These are phyloP conservation scores for Acanthisitta chloris DNA, from an alignment of 2,113 vertebrate species.

Conservation along the genomic window DNA sequence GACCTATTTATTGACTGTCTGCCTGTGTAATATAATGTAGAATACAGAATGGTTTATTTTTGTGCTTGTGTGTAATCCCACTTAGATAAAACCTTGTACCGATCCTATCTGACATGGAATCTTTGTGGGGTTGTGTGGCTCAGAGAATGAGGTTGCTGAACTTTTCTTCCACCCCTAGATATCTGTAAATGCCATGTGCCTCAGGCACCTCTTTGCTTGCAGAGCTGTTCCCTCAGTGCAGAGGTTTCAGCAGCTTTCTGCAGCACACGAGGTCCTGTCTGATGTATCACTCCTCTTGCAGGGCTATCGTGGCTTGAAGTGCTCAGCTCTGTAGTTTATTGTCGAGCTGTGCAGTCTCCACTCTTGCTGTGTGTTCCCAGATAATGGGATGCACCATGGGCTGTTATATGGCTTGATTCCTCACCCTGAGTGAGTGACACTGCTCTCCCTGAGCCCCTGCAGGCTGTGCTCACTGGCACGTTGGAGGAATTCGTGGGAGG, in stretches of 20 bases:
- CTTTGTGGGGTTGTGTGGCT: background rate
- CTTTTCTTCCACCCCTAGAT: background rate
- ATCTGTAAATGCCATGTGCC: background rate
- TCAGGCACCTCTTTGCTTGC: background rate
- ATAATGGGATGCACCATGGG: fast-evolving
- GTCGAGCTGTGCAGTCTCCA: background rate
- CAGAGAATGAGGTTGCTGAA: background rate
- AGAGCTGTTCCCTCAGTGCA: background rate
- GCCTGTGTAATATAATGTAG: conserved; percentile 82
- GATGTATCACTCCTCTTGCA: background rate
- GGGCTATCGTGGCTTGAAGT: background rate
- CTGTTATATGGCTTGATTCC: background rate
- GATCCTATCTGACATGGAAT: background rate
- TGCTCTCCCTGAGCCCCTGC: background rate
- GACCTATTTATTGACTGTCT: conserved; percentile 78
- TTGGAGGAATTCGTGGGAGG: background rate
- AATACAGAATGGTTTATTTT: conserved; percentile 79
- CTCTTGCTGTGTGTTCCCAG: background rate
- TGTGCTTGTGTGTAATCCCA: conserved; percentile 61
- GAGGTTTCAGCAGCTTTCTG: background rate
- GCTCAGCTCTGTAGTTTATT: background rate
- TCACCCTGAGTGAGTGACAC: background rate
- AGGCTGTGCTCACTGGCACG: background rate
- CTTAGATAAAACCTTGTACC: conserved; percentile 32
- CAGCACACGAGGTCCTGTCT: background rate